Percentiles rank a stretch among this genome's conserved stretches.
Conservation (phyloP, 2,797 vertebrate species). For the Lindbergichthys nudifrons region DNA sequence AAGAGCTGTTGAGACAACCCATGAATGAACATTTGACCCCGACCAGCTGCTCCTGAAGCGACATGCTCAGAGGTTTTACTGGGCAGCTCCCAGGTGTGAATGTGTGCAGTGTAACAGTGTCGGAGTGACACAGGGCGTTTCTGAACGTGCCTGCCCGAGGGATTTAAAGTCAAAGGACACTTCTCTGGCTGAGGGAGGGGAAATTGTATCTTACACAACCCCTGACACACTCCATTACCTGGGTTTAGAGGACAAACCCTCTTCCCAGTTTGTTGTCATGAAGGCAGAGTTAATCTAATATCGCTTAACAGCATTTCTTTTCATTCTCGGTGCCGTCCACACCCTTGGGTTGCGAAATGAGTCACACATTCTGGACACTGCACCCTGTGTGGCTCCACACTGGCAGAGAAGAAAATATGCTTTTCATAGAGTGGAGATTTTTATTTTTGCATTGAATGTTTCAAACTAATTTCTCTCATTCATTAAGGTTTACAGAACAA, state of each 20-base stretch:
- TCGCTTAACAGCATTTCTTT: constrained; percentile 22
- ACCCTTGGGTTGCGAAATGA: constrained; percentile 73
- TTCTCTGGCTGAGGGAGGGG: constrained; percentile 22
- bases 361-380: constrained; percentile 74
- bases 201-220: constrained; percentile 16
- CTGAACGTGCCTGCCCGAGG: constrained; percentile 23
- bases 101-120: constrained; percentile 25
- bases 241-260: constrained; percentile 27
- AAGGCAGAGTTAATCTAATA: constrained; percentile 54
- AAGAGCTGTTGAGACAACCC: background rate
- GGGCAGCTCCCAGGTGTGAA: constrained; percentile 55
- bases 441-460: constrained; percentile 9
- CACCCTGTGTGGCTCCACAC: constrained; percentile 52
- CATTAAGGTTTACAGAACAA: constrained; percentile 34
- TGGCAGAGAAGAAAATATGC: constrained; percentile 48
- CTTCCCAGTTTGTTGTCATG: constrained; percentile 38
- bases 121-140: constrained; percentile 46
- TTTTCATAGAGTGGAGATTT: constrained; percentile 40
- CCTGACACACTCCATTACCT: constrained; percentile 41
- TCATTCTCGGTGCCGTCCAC: constrained; percentile 56
- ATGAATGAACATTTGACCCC: constrained; percentile 6
- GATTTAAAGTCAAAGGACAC: constrained; percentile 39
- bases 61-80: constrained; percentile 33
- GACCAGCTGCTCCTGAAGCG: constrained; percentile 20
- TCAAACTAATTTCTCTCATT: constrained; percentile 25